Evolutionary conservation across 37 sponge, comb jelly and placozoan genomes (phyloP).

Genomic region (Aphrocallistes beatrix): DNA sequence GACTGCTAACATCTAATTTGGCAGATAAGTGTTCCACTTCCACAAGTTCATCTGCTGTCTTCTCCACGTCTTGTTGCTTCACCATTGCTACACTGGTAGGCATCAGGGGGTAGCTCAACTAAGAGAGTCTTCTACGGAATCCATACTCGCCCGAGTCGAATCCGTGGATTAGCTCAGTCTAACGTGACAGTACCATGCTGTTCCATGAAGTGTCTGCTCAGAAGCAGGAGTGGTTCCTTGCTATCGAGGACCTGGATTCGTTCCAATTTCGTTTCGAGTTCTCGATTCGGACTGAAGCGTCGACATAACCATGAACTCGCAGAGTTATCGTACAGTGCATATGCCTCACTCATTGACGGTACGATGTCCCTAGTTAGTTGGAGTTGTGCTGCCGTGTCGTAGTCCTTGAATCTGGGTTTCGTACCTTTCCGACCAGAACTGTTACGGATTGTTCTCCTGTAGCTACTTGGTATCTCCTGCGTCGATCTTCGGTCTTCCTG

Average conservation of each 20-base stretch:
- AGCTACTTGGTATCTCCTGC: background rate
- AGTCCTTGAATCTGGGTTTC: background rate
- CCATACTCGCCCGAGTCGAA: background rate
- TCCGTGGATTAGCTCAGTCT: background rate
- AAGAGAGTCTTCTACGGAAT: background rate
- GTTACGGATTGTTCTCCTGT: constrained; percentile 19
- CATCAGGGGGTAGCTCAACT: background rate
- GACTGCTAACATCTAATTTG: background rate
- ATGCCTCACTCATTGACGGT: too few relatives aligned
- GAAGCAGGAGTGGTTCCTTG: constrained; percentile 2
- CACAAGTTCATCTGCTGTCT: background rate
- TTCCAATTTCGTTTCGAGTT: background rate
- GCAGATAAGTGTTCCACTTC: background rate
- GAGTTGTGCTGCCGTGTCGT: background rate
- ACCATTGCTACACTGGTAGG: background rate
- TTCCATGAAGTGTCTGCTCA: background rate
- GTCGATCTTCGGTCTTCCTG: background rate
- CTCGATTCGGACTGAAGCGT: background rate
- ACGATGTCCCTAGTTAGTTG: background rate
- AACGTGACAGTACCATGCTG: constrained; percentile 8
- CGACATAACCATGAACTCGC: background rate
- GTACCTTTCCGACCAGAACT: background rate
- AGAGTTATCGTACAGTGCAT: too few relatives aligned
- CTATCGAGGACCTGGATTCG: background rate
- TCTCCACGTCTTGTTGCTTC: background rate